These are phyloP conservation scores for Myrmecobius fasciatus DNA, from an alignment of 2,113 vertebrate genomes.

Conservation along the genomic window DNA sequence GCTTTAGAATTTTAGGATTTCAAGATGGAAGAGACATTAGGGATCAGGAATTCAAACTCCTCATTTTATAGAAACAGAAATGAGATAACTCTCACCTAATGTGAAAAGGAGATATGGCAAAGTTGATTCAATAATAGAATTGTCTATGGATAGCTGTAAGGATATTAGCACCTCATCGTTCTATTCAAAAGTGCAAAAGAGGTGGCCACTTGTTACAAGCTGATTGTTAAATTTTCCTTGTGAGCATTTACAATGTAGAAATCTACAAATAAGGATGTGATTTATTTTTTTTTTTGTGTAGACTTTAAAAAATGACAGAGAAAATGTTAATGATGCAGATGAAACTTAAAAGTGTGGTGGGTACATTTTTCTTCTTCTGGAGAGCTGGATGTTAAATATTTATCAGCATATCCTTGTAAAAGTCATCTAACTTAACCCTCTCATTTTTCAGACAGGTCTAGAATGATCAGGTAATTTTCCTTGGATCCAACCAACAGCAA, in stretches of 20 bases:
- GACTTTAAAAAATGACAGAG: background rate
- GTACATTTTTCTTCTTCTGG: background rate
- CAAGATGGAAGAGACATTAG: background rate
- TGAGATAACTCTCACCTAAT: background rate
- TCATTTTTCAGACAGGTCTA: background rate
- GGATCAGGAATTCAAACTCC: background rate
- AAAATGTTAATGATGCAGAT: background rate
- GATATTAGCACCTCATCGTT: background rate
- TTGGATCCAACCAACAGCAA: background rate
- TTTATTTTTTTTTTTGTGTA: background rate
- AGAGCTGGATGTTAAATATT: background rate
- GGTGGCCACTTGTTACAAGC: too few species aligned
- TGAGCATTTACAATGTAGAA: background rate
- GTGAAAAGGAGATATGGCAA: background rate
- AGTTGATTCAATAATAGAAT: background rate
- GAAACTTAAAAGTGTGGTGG: background rate
- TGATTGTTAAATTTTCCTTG: background rate
- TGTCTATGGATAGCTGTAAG: background rate
- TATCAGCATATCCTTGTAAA: background rate
- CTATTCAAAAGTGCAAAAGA: background rate
- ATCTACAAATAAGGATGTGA: background rate
- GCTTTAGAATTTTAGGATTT: slow-evolving; percentile 1
- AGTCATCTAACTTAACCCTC: background rate
- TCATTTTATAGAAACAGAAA: background rate
- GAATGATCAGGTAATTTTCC: background rate